These are phyloP conservation scores for Alviniconcha strummeri DNA, from an alignment of 2,888 invertebrate species.

Conservation along the genomic window DNA sequence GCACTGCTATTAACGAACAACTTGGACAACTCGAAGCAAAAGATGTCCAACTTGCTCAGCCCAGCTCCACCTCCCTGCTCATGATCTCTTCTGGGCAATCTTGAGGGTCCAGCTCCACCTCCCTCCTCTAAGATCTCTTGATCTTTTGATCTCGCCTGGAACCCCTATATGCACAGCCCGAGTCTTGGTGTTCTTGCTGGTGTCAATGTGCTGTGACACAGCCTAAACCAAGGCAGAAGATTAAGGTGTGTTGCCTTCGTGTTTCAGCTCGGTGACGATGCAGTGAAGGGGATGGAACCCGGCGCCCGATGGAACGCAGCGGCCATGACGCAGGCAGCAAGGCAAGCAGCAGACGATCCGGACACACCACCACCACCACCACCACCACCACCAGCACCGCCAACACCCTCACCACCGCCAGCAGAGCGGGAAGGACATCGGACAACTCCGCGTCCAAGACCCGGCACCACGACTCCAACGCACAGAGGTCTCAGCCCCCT, in stretches of 20 bases:
- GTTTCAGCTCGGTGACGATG: conserved; percentile 14
- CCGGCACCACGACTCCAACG: background rate
- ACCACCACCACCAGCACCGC: background rate
- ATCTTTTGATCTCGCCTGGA: too few species aligned
- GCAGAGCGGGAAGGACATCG: background rate
- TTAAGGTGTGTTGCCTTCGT: background rate
- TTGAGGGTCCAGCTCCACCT: too few species aligned
- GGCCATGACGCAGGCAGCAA: conserved; percentile 36
- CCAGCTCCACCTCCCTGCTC: too few species aligned
- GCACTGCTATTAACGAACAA: too few species aligned
- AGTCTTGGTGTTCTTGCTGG: background rate
- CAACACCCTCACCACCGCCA: too few species aligned
- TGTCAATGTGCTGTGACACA: background rate
- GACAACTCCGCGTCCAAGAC: background rate
- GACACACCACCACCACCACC: background rate
- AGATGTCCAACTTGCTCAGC: too few species aligned
- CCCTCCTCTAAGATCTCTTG: too few species aligned
- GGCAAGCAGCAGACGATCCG: background rate
- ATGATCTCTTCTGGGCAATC: too few species aligned
- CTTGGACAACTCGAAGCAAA: too few species aligned
- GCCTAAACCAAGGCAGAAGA: too few species aligned
- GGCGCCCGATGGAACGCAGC: conserved; percentile 40
- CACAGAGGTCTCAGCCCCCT: background rate
- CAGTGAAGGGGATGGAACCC: conserved; percentile 35
- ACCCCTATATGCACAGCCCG: background rate